These are phyloP conservation scores for Holotrichia oblita DNA, from an alignment of 1,140 invertebrate genomes.

Conservation along the genomic window DNA sequence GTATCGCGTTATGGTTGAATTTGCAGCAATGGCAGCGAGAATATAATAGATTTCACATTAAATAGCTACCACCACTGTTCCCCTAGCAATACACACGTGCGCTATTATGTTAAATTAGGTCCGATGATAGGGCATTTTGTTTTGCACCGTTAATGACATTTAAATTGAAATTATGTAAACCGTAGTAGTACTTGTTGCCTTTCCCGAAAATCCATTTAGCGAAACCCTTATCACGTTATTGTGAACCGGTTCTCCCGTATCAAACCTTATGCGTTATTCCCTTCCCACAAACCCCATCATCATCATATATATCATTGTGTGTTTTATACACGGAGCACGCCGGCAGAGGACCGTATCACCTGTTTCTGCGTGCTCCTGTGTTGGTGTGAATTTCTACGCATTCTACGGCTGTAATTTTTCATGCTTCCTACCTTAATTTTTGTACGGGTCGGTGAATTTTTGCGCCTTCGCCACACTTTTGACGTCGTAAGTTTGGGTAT, in stretches of 20 bases:
- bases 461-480: neutral
- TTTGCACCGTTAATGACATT: constrained; percentile 7
- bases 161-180: constrained; percentile 18
- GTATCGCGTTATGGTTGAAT: neutral
- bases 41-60: constrained; percentile 11
- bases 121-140: constrained; percentile 2
- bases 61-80: neutral
- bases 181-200: constrained; percentile 14
- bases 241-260: neutral
- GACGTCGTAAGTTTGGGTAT: too few species aligned
- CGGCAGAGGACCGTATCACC: neutral
- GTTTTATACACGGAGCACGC: neutral
- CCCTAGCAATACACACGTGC: neutral
- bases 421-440: constrained; percentile 1
- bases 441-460: neutral
- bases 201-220: constrained; percentile 15
- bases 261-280: neutral
- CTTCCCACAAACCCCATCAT: neutral
- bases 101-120: constrained; percentile 1
- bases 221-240: constrained; percentile 15
- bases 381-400: neutral
- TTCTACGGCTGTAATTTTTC: neutral
- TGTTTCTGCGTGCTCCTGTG: neutral
- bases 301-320: neutral
- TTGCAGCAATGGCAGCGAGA: neutral